phyloP scores from a whole-genome alignment of 2,113 vertebrate species.

The Pteropus alecto region DNA sequence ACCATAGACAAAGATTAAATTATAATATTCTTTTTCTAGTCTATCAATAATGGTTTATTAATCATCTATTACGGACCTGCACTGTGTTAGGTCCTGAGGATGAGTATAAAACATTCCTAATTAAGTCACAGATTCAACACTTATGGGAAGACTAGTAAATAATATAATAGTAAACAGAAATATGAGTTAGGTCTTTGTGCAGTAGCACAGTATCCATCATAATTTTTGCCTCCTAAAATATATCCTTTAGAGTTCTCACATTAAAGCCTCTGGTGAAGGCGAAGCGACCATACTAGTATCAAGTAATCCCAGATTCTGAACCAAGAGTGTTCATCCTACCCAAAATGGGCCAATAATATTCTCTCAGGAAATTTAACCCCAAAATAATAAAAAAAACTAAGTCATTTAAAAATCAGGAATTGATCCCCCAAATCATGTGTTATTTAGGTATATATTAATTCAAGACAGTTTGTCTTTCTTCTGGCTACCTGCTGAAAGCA shows the following conservation, averaged over 20 bases:
- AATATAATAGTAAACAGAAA: neutral
- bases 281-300: neutral
- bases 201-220: neutral
- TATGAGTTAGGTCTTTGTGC: neutral
- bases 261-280: neutral
- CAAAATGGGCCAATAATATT: neutral
- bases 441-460: neutral
- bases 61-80: neutral
- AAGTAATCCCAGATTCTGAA: neutral
- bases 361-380: neutral
- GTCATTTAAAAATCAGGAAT: neutral
- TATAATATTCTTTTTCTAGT: neutral
- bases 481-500: neutral
- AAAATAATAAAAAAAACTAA: neutral
- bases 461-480: neutral
- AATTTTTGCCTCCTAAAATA: neutral
- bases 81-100: neutral
- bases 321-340: neutral
- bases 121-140: neutral
- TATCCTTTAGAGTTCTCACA: neutral
- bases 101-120: neutral
- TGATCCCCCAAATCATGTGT: neutral
- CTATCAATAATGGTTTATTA: neutral
- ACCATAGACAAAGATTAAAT: neutral
- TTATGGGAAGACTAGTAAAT: neutral